Evolutionary conservation across 64 coral and sea anemone species (phyloP).

Genomic region (Platygyra sinensis): DNA sequence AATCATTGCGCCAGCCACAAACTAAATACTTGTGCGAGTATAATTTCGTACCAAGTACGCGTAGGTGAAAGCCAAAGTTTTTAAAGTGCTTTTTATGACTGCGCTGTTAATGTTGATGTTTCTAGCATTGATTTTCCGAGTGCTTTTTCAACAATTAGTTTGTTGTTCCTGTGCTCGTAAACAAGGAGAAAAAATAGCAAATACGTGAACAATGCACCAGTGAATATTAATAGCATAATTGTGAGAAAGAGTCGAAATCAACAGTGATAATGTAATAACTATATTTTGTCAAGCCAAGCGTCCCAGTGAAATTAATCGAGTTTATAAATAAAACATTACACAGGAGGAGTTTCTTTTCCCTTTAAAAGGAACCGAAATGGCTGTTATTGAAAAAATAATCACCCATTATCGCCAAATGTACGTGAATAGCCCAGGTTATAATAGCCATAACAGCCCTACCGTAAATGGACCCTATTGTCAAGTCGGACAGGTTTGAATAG

Average conservation of each 20-base stretch:
- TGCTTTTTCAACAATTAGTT: conserved; percentile 65
- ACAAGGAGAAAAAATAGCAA: conserved; percentile 73
- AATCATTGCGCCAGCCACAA: conserved; percentile 45
- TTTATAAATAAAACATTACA: conserved; percentile 62
- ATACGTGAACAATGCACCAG: conserved; percentile 53
- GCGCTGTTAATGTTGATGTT: conserved; percentile 3
- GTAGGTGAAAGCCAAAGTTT: not conserved
- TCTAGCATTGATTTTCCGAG: not conserved
- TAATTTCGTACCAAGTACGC: not conserved
- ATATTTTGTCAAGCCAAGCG: conserved; percentile 57
- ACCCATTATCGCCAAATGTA: conserved; percentile 22
- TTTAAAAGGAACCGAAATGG: conserved; percentile 34
- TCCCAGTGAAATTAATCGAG: conserved; percentile 43
- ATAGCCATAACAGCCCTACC: not conserved
- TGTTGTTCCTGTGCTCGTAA: conserved; percentile 72
- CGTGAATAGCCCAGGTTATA: conserved; percentile 23
- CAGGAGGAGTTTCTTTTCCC: conserved; percentile 13
- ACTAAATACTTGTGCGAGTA: not conserved
- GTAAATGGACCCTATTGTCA: conserved; percentile 6
- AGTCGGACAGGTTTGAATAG: not conserved
- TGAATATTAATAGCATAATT: conserved; percentile 84
- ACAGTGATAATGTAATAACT: conserved; percentile 77
- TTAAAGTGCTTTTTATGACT: not conserved
- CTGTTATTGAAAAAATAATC: conserved; percentile 37
- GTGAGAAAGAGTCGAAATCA: conserved; percentile 67